Percentiles rank a stretch among this genome's conserved stretches.
Conservation (phyloP, 1,140 invertebrate species). For the silkworm (Bombyx mori) region DNA sequence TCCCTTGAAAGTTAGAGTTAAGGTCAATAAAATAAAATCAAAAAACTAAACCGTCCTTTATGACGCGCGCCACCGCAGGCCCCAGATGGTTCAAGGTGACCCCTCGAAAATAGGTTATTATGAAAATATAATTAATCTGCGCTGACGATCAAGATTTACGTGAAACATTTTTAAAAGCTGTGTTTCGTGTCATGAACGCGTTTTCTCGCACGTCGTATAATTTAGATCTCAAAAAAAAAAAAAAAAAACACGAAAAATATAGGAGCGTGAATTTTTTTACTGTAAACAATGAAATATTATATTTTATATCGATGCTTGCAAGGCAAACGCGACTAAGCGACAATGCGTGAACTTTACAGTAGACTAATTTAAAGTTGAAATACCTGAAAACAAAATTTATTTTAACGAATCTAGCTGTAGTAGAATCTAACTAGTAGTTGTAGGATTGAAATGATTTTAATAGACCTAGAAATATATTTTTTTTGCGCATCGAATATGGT, state of each 20-base stretch:
- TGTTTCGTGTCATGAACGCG: conserved; percentile 19
- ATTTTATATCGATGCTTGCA: conserved; percentile 2
- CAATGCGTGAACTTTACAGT: too few species aligned
- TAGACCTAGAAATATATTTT: too few species aligned
- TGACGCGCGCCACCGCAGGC: not conserved
- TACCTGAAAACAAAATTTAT: too few species aligned
- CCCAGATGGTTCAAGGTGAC: conserved; percentile 10
- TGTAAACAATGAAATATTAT: conserved; percentile 13
- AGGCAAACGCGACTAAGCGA: too few species aligned
- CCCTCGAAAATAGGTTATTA: conserved; percentile 15
- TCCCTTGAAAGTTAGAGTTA: not conserved
- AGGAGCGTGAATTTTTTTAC: conserved; percentile 18
- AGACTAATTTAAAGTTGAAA: too few species aligned
- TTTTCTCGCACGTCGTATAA: conserved; percentile 23
- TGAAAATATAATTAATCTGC: conserved; percentile 13
- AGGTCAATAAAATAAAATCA: not conserved
- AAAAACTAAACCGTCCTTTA: not conserved
- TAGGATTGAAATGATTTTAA: too few species aligned
- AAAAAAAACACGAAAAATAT: conserved; percentile 4
- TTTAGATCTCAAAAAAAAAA: conserved; percentile 16
- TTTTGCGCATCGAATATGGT: too few species aligned
- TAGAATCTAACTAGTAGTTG: too few species aligned
- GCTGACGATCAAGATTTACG: not conserved
- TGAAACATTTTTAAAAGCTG: conserved; percentile 14
- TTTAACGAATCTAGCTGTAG: too few species aligned